A percentile compares a stretch with the other conserved stretches of the same genome.
Evolutionary conservation across 2,113 vertebrate species (phyloP).

Genomic region (Condylura cristata): DNA sequence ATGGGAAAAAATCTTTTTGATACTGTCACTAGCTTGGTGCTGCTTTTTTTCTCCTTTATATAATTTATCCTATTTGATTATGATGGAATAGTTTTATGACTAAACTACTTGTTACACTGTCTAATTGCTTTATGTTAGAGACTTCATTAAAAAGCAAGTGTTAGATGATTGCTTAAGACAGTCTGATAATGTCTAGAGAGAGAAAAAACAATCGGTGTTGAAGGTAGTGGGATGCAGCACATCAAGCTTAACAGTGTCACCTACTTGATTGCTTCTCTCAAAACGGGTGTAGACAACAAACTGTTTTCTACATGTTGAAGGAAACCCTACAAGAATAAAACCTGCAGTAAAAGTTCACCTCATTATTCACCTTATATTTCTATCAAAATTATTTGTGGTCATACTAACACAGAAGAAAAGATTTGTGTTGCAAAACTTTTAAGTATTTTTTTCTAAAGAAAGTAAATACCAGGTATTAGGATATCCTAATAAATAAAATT

Average conservation of each 20-base stretch:
- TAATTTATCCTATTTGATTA: neutral
- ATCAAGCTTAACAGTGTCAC: slow-evolving; percentile 55
- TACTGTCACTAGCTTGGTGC: neutral
- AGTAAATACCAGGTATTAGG: neutral
- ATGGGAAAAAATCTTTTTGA: neutral
- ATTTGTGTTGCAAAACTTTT: slow-evolving; percentile 71
- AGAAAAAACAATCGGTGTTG: slow-evolving; percentile 19
- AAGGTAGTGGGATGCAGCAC: slow-evolving; percentile 25
- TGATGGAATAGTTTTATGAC: slow-evolving; percentile 49
- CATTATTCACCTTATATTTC: slow-evolving; percentile 72
- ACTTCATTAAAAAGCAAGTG: slow-evolving; percentile 54
- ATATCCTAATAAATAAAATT: slow-evolving; percentile 1
- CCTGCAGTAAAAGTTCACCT: slow-evolving; percentile 74
- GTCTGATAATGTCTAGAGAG: slow-evolving; percentile 19
- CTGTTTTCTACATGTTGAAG: slow-evolving; percentile 42
- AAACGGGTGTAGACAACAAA: slow-evolving; percentile 27
- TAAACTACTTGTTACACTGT: slow-evolving; percentile 50
- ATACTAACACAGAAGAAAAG: slow-evolving; percentile 78
- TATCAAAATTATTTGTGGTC: slow-evolving; percentile 82
- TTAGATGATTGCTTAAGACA: slow-evolving; percentile 22
- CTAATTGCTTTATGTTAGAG: slow-evolving; percentile 36
- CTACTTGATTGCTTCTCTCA: slow-evolving; percentile 32
- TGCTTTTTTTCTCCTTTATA: neutral
- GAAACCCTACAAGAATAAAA: slow-evolving; percentile 64
- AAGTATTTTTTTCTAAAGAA: slow-evolving; percentile 78